Base-by-base conservation (phyloP, 2,888 invertebrate species). In the Pollenia angustigena region DNA sequence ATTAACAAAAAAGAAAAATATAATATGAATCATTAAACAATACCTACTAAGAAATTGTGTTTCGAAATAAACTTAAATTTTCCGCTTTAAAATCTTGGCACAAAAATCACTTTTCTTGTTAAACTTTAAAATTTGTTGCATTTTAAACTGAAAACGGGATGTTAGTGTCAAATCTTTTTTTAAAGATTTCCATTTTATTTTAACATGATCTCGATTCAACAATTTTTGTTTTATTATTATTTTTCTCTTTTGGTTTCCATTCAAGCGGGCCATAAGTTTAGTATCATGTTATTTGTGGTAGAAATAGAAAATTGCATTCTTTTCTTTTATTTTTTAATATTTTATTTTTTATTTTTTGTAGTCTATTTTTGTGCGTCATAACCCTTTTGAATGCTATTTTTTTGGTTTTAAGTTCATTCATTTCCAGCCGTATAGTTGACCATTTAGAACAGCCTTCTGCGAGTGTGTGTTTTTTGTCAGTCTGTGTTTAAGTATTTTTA, bases 251-350 rank as follows among this genome's bases (percentile, higher is more conserved):
- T 58, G 40, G 18, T 74, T 58, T 32, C 3, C 10, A 60, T 64
- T 48, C 42, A 56, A 64, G 48, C 4, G 58, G 32, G 32, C 14
- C 68, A 62, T 52, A 12, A 11, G 69, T 85, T 81, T 79, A 48
- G 69, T 64, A 62, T 81, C 81, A 81, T 85, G 81, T 69, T 79
- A 42, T 72, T 78, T 85, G 85, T 78, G 85, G 81, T 81, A 66
- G 81, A 69, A 72, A 40, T 71, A 60, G 76, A 66, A 81, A 76
- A 81, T 85, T 81, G 66, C 75, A 76, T 76, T 81, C 64, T 14
- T 48, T 66, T 66, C 58, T 58, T 68, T 42, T 54, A 32, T 66
- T 16, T 42, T 18, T n/a, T 23, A 18, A 32, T 66, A 14, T 42
- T 18, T n/a, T 23, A 18, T 14, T 56, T n/a, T 32, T 32, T 32